A percentile compares a stretch with the other conserved stretches of the same genome.
These are phyloP conservation scores for Chromis chromis DNA, from an alignment of 2,797 vertebrate genomes.

Conservation along the genomic window DNA sequence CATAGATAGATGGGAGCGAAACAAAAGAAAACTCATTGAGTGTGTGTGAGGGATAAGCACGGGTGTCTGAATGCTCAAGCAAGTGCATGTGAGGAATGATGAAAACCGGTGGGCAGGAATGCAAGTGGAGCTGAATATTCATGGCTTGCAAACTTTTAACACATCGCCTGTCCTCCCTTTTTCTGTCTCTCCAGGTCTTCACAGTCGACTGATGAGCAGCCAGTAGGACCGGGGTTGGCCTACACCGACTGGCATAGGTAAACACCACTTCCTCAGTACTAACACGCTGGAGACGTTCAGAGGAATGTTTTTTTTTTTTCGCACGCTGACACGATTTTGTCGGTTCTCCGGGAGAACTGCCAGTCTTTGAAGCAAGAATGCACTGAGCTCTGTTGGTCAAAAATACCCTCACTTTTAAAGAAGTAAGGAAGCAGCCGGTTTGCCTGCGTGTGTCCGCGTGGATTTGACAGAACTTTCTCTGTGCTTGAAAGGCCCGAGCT, in stretches of 20 bases:
- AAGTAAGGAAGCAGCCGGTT: slow-evolving; percentile 9
- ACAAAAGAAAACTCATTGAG: slow-evolving; percentile 14
- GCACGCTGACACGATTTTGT: slow-evolving; percentile 25
- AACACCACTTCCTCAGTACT: slow-evolving; percentile 31
- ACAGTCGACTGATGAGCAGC: slow-evolving; percentile 67
- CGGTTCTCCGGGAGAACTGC: slow-evolving; percentile 2
- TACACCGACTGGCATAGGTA: slow-evolving; percentile 69
- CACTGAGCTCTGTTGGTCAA: background rate
- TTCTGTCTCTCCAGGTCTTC: slow-evolving; percentile 55
- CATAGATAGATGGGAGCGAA: slow-evolving; percentile 45
- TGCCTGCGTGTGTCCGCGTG: background rate
- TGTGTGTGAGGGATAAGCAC: slow-evolving; percentile 13
- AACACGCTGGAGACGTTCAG: slow-evolving; percentile 8
- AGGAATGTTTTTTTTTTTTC: slow-evolving; percentile 14
- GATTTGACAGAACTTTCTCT: slow-evolving; percentile 13
- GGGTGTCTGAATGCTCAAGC: slow-evolving; percentile 22
- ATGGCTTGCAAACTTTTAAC: slow-evolving; percentile 11
- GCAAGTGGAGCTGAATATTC: slow-evolving; percentile 41
- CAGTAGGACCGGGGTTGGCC: slow-evolving; percentile 56
- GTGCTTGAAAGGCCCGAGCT: background rate
- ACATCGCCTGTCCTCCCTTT: slow-evolving; percentile 12
- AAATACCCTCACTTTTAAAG: background rate
- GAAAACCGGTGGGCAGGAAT: slow-evolving; percentile 38
- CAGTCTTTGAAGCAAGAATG: slow-evolving; percentile 22
- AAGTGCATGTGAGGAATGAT: slow-evolving; percentile 43